Evolutionary conservation across 2,888 invertebrate genomes (phyloP), one percentile per base, ranked within the genome.

Genomic region (Apodemia mormo): DNA sequence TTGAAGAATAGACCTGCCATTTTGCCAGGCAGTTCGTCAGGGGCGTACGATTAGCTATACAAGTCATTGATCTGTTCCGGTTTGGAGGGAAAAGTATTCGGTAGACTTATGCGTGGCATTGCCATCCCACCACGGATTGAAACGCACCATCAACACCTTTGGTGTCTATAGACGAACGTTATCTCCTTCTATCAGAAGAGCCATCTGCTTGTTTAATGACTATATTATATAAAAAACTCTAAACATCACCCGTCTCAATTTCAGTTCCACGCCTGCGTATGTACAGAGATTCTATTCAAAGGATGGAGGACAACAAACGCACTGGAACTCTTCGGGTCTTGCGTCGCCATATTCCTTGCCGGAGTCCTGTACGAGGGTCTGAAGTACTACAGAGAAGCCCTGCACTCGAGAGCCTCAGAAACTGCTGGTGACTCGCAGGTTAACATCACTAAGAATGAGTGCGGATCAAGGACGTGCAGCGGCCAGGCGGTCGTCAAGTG

Each of bases 281-380:
- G 94, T 74, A 97, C 96, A 79, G 95, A 95, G 68, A 96, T 98
- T 79, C 94, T 98, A 56, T 98, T 98, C 94, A 94, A 95, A 68
- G 95, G 95, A 61, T 98, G 98, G 98, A 94, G 94, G 80, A 96
- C 96, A 64, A 92, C 94, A 2, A 95, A 95, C 7, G 92, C 95
- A 22, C 94, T 96, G 71, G 96, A 97, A 76, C 95, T 99, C 78
- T 94, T 98, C 58, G 96, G 97, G 0, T 98, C 99, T 0, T 97
- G 97, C 84, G 92, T 98, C 69, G 97, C 96, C 66, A 96, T 99
- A 78, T 97, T 99, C 88, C 94, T 98, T 67, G 95, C 98, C 83
- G 97, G 98, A 0, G 95, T 98, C 37, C 92, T 98, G n/a, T 99
- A 99, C 85, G 99, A 99, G 90, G 98, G 97, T 0, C 94, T 99